phyloP scores from a whole-genome alignment of 2,797 vertebrate genomes.

The Sebastes ruberrimus region DNA sequence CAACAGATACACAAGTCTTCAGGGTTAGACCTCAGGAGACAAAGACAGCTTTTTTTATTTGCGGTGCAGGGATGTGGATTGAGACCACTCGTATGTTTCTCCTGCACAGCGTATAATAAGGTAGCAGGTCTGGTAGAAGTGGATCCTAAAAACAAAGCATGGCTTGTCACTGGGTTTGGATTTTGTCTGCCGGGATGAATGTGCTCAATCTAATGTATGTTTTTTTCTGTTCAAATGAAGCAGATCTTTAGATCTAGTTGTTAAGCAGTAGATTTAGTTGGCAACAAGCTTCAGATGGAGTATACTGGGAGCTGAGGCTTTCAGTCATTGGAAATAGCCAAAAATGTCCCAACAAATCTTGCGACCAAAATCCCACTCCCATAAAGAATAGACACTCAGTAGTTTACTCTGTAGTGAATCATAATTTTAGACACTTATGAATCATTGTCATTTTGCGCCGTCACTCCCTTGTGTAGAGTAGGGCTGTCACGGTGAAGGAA shows the following conservation, averaged over 20 bases:
- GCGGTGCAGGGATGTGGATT: neutral
- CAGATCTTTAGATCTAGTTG: neutral
- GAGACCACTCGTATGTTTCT: neutral
- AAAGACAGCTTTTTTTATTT: neutral
- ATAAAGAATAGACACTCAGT: neutral
- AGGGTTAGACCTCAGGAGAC: neutral
- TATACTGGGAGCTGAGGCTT: accelerated
- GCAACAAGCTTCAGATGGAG: too few relatives aligned
- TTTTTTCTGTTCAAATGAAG: neutral
- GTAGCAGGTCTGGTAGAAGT: neutral
- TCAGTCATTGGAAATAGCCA: too few relatives aligned
- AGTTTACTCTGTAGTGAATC: neutral
- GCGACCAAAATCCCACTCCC: neutral
- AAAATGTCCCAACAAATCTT: too few relatives aligned
- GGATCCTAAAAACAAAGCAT: neutral
- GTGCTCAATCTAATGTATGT: neutral
- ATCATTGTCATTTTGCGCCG: too few relatives aligned
- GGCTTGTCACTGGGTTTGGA: neutral
- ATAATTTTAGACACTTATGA: too few relatives aligned
- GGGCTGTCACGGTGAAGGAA: too few relatives aligned
- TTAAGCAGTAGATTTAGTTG: neutral
- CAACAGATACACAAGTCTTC: neutral
- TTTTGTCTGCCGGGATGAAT: neutral
- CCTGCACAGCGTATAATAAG: accelerated
- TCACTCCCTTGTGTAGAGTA: too few relatives aligned